Base-by-base conservation (phyloP, 2,888 invertebrate species). In the Lepidochrysops patricia region DNA sequence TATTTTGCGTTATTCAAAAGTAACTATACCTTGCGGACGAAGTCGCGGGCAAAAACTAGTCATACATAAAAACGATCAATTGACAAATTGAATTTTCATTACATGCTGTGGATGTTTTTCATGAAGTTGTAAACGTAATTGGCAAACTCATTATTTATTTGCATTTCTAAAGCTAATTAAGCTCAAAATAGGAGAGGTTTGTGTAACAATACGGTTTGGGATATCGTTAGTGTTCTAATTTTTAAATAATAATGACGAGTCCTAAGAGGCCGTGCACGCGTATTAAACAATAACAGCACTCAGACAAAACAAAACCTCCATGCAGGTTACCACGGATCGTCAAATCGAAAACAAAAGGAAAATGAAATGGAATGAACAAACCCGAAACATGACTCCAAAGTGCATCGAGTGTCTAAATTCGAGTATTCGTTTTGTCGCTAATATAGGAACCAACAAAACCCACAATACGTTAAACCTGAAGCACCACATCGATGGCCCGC, bases 321-420 rank as follows among this genome's bases (percentile, higher is more conserved):
- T 68, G 65, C 68, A 70, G 66, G 68, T 67, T 68, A 67, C 66
- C 58, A 25, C 59, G 50, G 26, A 52, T 66, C 64, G 69, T 69
- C 70, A 68, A 71, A 70, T 68, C 66, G 69, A 67, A 67, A 72
- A 72, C 69, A 73, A 70, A 71, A 71, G 68, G 66, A 69, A 72
- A 70, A 70, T 66, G 68, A 66, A 66, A 69, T 68, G 66, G 68
- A 72, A 71, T 70, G 69, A 69, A 73, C 67, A 72, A 72, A 63
- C 69, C 69, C 68, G 68, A 72, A 70, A 72, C 71, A 68, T 67
- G 69, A 68, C 69, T 73, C 73, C 75, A 74, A 77, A 70, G 70
- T 69, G 70, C 70, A 72, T 71, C 68, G 69, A 72, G 70, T 72
- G 67, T 70, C 71, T 72, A 72, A 72, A 71, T 72, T 72, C 72